Percentiles rank a stretch among this genome's conserved stretches.
These are phyloP conservation scores for Synanthedon andrenaeformis DNA, from an alignment of 2,888 invertebrate species.

Conservation along the genomic window DNA sequence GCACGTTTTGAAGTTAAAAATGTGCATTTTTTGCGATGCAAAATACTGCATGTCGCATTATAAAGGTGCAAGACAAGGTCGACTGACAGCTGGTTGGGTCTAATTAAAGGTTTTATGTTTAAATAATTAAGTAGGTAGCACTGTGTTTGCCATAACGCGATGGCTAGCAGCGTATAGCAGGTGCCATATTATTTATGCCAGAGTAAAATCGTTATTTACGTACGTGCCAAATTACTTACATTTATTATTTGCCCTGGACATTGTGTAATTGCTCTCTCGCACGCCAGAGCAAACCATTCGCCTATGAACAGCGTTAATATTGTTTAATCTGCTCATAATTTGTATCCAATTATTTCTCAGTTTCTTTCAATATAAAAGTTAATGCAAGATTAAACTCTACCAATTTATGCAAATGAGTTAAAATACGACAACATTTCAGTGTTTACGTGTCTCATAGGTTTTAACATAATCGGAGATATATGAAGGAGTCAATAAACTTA, in stretches of 20 bases:
- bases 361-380: background rate
- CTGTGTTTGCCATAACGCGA: slow-evolving; percentile 21
- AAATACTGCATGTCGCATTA: slow-evolving; percentile 51
- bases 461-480: slow-evolving; percentile 31
- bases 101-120: slow-evolving; percentile 68
- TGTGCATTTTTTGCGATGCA: slow-evolving; percentile 56
- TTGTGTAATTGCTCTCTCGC: slow-evolving; percentile 23
- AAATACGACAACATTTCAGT: background rate
- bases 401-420: background rate
- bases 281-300: slow-evolving; percentile 18
- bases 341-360: background rate
- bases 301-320: slow-evolving; percentile 3
- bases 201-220: slow-evolving; percentile 62
- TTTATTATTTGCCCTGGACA: slow-evolving; percentile 30
- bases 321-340: background rate
- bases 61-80: slow-evolving; percentile 65
- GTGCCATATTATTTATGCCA: slow-evolving; percentile 50
- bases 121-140: slow-evolving; percentile 61
- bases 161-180: slow-evolving; percentile 23
- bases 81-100: slow-evolving; percentile 46
- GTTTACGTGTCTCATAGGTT: background rate
- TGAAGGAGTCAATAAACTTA: slow-evolving; percentile 62
- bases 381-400: background rate
- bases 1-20: slow-evolving; percentile 41
- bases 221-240: slow-evolving; percentile 51